Base-by-base conservation (phyloP, 1,140 invertebrate species). In the Bombus huntii region DNA sequence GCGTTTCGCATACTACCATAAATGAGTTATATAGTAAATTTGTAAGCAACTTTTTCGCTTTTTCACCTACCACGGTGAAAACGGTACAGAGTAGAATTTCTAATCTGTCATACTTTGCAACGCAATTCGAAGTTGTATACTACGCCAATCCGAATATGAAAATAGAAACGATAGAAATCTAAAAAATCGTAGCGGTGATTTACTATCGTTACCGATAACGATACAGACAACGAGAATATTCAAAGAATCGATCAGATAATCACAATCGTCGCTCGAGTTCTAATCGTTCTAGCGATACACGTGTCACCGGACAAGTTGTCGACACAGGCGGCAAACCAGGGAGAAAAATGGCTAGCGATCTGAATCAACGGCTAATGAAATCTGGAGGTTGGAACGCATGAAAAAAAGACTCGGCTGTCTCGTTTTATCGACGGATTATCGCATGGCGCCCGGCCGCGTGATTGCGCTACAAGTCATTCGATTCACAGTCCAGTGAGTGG, bases 401-500 rank as follows among this genome's bases (percentile, higher is more conserved):
- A 39, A 57, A 80, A 70, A 80, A 80, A 44, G 31, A 66, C 65
- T 6, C 25, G n/a, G 1, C 8, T 37, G n/a, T 28, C 73, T 39
- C 28, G 81, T 57, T 83, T 70, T 42, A 77, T 83, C 74, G 73
- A 44, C 18, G 34, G 81, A 83, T 77, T 70, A 77, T 77, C 74
- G 73, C 28, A 4, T 77, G 82, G 74, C 74, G 82, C 74, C 74
- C 37, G 81, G 42, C 62, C 10, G 73, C 81, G n/a, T 59, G 74
- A 57, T 78, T 44, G 82, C 74, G 74, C 74, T 83, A 18, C 57
- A 78, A 78, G 47, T 83, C 82, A 71, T 59, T 83, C 22, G 74
- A 83, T 83, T 83, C 82, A 78, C 82, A 78, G 82, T 83, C 47
- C 82, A 71, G 82, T 44, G 82, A 83, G 65, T 83, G 65, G 53